Conservation (phyloP, 2,113 vertebrate genomes). For the Nyctibius bracteatus region DNA sequence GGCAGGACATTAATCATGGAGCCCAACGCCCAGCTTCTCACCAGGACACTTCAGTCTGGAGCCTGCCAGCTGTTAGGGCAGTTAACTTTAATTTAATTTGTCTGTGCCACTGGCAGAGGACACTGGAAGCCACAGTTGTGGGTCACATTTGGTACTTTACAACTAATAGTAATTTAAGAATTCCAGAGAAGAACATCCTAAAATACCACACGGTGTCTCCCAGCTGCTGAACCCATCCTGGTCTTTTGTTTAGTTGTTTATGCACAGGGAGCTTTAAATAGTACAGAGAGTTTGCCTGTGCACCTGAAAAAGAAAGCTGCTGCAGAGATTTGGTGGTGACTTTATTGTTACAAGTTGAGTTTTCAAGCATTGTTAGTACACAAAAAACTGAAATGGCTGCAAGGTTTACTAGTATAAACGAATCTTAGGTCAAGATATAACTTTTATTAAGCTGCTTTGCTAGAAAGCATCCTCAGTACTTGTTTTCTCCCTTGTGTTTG, state of each 20-base stretch:
- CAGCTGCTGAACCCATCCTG: background rate
- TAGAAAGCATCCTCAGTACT: background rate
- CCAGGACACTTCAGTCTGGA: background rate
- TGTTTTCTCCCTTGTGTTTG: background rate
- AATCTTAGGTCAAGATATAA: background rate
- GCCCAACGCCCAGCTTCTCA: background rate
- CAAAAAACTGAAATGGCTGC: background rate
- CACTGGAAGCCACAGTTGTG: background rate
- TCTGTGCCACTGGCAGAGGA: background rate
- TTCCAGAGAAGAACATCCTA: background rate
- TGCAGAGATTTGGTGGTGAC: background rate
- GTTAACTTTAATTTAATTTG: background rate
- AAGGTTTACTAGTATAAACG: background rate
- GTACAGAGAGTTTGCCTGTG: background rate
- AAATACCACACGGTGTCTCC: background rate
- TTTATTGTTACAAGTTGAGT: background rate
- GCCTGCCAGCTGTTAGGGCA: background rate
- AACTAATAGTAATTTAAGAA: background rate
- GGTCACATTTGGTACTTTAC: background rate
- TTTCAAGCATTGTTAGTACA: background rate
- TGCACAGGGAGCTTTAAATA: background rate
- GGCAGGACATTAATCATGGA: background rate
- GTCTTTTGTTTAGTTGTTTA: background rate
- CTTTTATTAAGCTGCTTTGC: background rate
- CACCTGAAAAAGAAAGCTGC: background rate